Conservation (phyloP, 2,113 vertebrate genomes). For the Bufo gargarizans region DNA sequence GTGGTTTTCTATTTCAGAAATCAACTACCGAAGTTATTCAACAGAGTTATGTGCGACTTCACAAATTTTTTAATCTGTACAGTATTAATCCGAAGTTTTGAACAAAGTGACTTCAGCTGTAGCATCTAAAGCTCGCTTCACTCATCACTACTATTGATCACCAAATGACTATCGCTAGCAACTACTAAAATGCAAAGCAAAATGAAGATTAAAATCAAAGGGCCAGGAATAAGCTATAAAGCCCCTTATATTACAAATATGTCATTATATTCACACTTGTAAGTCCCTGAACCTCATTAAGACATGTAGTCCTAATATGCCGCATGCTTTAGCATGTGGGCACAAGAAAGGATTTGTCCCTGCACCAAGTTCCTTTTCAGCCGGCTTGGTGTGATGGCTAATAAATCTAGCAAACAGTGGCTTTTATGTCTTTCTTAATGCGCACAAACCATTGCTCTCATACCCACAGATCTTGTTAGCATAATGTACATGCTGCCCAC, state of each 20-base stretch:
- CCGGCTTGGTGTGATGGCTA: background rate
- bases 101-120: no score
- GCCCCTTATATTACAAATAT: background rate
- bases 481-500: background rate
- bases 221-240: background rate
- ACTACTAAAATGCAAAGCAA: background rate
- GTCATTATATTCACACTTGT: background rate
- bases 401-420: conserved; percentile 5
- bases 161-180: background rate
- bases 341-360: conserved; percentile 3
- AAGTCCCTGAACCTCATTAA: background rate
- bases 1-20: no score
- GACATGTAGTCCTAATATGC: background rate
- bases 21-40: no score
- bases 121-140: no score
- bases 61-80: no score
- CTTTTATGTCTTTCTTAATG: conserved; percentile 6
- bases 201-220: background rate
- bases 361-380: background rate
- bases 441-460: conserved; percentile 10
- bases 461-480: background rate
- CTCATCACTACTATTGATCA: background rate
- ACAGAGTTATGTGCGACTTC: no score
- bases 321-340: background rate
- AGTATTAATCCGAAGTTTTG: no score